phyloP scores from a whole-genome alignment of 53 echinoderm and acorn worm genomes.

The Echinarachnius parma region DNA sequence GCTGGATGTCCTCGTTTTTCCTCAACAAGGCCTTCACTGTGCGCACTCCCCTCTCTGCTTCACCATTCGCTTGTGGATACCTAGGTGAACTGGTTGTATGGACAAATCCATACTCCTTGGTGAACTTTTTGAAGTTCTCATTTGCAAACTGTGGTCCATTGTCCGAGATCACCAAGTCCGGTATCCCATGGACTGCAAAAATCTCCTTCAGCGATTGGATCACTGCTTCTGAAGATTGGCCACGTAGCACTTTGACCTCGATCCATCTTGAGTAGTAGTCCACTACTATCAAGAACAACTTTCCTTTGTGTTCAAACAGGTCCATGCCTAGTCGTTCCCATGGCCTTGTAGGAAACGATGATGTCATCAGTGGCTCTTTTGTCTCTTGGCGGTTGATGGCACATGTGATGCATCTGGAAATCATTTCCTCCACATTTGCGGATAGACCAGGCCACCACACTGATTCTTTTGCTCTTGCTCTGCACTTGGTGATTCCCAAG shows the following conservation, averaged over 20 bases:
- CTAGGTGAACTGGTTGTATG: too few species aligned
- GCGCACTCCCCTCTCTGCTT: too few species aligned
- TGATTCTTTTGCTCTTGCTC: slow-evolving; percentile 37
- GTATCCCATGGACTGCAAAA: too few species aligned
- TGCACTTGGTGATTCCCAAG: slow-evolving; percentile 59
- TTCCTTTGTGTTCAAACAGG: slow-evolving; percentile 34
- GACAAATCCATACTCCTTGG: too few species aligned
- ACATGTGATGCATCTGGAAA: slow-evolving; percentile 12
- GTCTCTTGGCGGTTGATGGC: slow-evolving; percentile 26
- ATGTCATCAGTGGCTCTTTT: slow-evolving; percentile 27
- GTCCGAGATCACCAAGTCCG: too few species aligned
- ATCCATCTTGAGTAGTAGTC: slow-evolving; percentile 62
- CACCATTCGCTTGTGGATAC: too few species aligned
- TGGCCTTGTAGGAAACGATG: slow-evolving; percentile 36
- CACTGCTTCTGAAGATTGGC: slow-evolving; percentile 4
- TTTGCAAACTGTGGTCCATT: too few species aligned
- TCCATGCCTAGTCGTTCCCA: slow-evolving; percentile 37
- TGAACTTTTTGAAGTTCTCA: too few species aligned
- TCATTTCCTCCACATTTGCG: slow-evolving; percentile 30
- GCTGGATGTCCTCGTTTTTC: too few species aligned
- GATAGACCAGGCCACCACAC: slow-evolving; percentile 71
- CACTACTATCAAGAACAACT: slow-evolving; percentile 23
- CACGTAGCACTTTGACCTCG: slow-evolving; percentile 29
- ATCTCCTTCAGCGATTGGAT: too few species aligned
- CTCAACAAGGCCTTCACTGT: too few species aligned